Base-by-base conservation (phyloP, 2,797 vertebrate species). In the Sebastes paucispinis region DNA sequence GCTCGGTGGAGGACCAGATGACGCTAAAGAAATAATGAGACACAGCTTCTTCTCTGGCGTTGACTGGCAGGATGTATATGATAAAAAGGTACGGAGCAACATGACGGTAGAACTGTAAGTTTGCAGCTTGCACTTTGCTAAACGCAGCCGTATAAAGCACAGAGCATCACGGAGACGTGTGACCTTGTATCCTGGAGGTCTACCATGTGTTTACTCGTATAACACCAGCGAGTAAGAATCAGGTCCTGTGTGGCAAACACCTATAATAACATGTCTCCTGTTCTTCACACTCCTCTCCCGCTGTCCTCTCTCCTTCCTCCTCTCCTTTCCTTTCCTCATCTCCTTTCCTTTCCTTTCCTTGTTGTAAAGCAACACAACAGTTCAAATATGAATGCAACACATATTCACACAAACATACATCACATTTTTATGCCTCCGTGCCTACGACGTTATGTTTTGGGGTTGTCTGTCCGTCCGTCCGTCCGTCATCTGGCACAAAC, bases 1-100 rank as follows among this genome's bases (percentile, higher is more conserved):
- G 85, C 97, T 99, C 69, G 98, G 98, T 77, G 98, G 98, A 91
- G 98, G 98, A 90, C 98, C 98, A 65, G 98, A 99, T 76, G 98
- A 99, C 80, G 98, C 98, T 69, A 99, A 99, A 92, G 98, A 99
- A 95, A 99, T 99, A 87, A 98, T 99, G 98, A 96, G 97, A 82
- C 98, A 99, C 87, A 98, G 97, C 92, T 99, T 98, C 95, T 99
- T 99, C 92, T 95, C 95, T 90, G 97, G 97, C 84, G 92, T 98
- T 36, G 97, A 98, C 94, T 99, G 98, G 98, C 98, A 99, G 93
- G 97, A 98, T 86, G 97, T 99, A 11, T 99, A 99, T 80, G 98
- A 99, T 94, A 99, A 98, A 96, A 99, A 99, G 98, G 98, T 99
- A 95, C 2, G 90, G 22, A 24, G 29, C 20, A 11, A 39, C 31